Conservation (phyloP, 2,113 vertebrate genomes). For the Camelus dromedarius region DNA sequence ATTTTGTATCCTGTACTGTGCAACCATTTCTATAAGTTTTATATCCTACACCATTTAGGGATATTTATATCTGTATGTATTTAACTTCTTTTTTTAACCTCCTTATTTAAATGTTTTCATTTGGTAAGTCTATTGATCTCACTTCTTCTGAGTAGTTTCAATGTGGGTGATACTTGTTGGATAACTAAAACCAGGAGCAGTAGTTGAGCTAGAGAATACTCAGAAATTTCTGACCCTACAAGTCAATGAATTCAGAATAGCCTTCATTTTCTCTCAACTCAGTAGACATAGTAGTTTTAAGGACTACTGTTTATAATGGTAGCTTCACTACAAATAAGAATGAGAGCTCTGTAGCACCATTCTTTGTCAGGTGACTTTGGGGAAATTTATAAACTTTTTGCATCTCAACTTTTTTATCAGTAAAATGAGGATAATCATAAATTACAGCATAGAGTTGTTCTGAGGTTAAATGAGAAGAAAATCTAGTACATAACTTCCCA, state of each 20-base stretch:
- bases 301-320: neutral
- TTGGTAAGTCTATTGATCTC: neutral
- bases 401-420: neutral
- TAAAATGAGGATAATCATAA: neutral
- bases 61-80: neutral
- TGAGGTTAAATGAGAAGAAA: neutral
- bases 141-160: neutral
- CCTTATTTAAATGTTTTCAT: slow-evolving; percentile 13
- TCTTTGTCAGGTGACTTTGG: neutral
- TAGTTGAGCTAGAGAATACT: neutral
- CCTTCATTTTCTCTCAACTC: neutral
- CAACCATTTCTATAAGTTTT: neutral
- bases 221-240: neutral
- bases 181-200: neutral
- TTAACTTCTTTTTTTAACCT: neutral
- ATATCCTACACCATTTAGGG: neutral
- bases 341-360: neutral
- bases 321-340: neutral
- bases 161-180: neutral
- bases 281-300: neutral
- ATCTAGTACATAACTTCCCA: neutral
- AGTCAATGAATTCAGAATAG: neutral
- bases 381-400: neutral
- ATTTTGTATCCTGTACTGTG: neutral
- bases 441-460: neutral